These are phyloP conservation scores for Bufo gargarizans DNA, from an alignment of 2,113 vertebrate species.

Conservation along the genomic window DNA sequence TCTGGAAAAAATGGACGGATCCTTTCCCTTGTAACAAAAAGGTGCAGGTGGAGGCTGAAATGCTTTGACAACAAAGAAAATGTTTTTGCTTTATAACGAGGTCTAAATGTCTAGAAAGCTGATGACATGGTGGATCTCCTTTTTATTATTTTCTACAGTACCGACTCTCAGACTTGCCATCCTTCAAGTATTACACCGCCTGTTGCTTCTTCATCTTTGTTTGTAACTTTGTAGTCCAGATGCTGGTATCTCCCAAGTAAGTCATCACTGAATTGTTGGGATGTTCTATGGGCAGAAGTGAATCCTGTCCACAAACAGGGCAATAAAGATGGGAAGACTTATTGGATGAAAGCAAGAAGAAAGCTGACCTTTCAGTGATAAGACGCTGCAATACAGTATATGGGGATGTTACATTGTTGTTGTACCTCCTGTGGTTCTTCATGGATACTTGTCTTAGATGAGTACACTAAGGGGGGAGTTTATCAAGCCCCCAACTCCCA, in stretches of 20 bases:
- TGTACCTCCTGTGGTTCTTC: no score
- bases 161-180: slow-evolving; percentile 72
- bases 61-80: background rate
- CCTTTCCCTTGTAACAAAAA: background rate
- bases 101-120: background rate
- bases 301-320: no score
- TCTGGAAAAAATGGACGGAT: no score
- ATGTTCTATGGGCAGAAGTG: background rate
- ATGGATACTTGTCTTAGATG: no score
- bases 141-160: slow-evolving; percentile 71
- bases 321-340: background rate
- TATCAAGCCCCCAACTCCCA: no score
- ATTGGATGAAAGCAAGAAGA: background rate
- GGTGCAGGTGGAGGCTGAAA: background rate
- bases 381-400: no score
- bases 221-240: slow-evolving; percentile 80
- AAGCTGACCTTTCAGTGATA: background rate
- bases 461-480: no score
- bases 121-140: background rate
- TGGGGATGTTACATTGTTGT: no score
- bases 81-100: background rate
- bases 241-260: slow-evolving; percentile 84
- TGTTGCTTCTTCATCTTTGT: slow-evolving; percentile 79
- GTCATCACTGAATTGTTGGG: slow-evolving; percentile 36
- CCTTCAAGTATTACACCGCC: slow-evolving; percentile 78